These are phyloP conservation scores for Pygoscelis adeliae DNA, from an alignment of 2,113 vertebrate genomes.

Conservation along the genomic window DNA sequence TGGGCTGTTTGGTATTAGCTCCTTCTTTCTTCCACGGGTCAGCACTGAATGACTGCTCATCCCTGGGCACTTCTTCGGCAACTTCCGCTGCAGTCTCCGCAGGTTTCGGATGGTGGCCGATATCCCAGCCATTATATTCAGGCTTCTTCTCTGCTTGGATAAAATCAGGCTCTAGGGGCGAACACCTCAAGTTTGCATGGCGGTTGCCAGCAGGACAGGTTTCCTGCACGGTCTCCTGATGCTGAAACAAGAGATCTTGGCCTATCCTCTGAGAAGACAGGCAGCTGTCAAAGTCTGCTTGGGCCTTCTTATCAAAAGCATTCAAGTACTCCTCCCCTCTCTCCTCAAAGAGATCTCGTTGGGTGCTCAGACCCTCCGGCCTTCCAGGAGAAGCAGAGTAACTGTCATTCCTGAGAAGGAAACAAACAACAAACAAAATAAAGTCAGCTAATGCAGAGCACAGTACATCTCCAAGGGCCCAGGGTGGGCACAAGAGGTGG, in stretches of 20 bases:
- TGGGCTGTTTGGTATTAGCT: slow-evolving; percentile 69
- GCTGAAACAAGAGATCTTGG: slow-evolving; percentile 77
- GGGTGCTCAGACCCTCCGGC: slow-evolving; percentile 65
- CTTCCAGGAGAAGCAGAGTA: slow-evolving; percentile 75
- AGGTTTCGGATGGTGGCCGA: slow-evolving; percentile 76
- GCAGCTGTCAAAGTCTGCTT: slow-evolving; percentile 76
- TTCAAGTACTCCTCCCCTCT: slow-evolving; percentile 81
- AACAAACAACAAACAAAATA: not conserved
- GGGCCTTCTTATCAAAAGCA: slow-evolving; percentile 78
- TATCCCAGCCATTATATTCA: slow-evolving; percentile 77
- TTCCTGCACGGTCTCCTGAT: slow-evolving; percentile 73
- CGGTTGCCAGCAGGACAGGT: slow-evolving; percentile 66
- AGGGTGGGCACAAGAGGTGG: slow-evolving; percentile 9
- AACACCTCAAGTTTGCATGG: slow-evolving; percentile 71
- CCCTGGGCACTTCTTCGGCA: slow-evolving; percentile 73
- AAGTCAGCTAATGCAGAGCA: slow-evolving; percentile 42
- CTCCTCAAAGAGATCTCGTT: slow-evolving; percentile 87
- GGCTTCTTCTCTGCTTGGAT: slow-evolving; percentile 79
- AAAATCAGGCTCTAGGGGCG: slow-evolving; percentile 79
- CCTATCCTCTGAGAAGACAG: slow-evolving; percentile 74
- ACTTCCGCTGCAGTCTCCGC: slow-evolving; percentile 58
- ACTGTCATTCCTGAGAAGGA: slow-evolving; percentile 81
- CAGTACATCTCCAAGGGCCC: slow-evolving; percentile 37
- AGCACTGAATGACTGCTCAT: slow-evolving; percentile 73
- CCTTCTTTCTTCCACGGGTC: slow-evolving; percentile 88